Percentiles rank a stretch among this genome's conserved stretches.
Conservation (phyloP, 2,888 invertebrate species). For the Lathronympha strigana region DNA sequence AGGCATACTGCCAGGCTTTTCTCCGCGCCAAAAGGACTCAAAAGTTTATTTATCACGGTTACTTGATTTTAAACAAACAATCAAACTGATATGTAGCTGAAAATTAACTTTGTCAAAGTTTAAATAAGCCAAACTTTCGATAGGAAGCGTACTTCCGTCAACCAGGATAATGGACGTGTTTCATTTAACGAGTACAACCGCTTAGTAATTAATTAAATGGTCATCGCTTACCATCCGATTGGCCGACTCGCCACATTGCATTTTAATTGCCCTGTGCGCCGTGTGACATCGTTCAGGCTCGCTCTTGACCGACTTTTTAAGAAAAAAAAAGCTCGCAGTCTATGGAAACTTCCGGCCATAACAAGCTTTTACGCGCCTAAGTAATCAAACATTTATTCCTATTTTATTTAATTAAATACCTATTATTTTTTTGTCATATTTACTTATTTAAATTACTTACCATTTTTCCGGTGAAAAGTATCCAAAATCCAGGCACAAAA, state of each 20-base stretch:
- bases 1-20: too few relatives aligned
- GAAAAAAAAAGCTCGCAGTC: constrained; percentile 24
- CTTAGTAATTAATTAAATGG: constrained; percentile 23
- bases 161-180: background rate
- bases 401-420: background rate
- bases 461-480: constrained; percentile 44
- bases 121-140: too few relatives aligned
- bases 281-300: constrained; percentile 18
- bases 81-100: too few relatives aligned
- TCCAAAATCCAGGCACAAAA: constrained; percentile 53
- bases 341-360: background rate
- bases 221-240: constrained; percentile 27
- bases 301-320: constrained; percentile 23
- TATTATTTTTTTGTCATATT: background rate
- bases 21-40: too few relatives aligned
- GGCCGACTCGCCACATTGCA: constrained; percentile 9
- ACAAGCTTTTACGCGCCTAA: background rate
- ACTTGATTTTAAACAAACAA: too few relatives aligned
- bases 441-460: constrained; percentile 26
- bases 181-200: background rate
- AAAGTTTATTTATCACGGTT: too few relatives aligned
- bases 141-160: background rate
- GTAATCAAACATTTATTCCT: background rate
- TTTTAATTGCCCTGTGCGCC: constrained; percentile 16
- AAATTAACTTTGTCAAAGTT: too few relatives aligned